Evolutionary conservation across 2,113 vertebrate species (phyloP), one percentile per base, ranked within the genome.

Genomic region (Aythya baeri): DNA sequence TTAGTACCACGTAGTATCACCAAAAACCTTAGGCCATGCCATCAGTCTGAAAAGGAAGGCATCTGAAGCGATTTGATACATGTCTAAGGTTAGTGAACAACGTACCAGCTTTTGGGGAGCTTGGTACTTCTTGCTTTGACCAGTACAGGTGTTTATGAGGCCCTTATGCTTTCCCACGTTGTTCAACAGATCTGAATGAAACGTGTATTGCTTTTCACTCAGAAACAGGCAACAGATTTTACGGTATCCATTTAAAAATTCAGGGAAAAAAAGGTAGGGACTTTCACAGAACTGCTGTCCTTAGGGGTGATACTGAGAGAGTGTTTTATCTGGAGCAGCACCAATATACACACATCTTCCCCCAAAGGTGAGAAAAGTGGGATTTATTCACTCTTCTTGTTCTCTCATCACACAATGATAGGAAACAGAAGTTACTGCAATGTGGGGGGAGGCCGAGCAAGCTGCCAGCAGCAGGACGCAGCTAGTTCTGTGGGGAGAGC

Each of bases 281-380:
- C 25, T 9, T 11, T 26, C 41, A 73, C 9, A 75, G 27, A 91
- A 23, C 3, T 1, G 1, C 25, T 11, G 16, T 9, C 59, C 6
- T 44, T 29, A 38, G 13, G 5, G 5, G 13, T 15, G 3, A 18
- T 18, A 44, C 14, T 11, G 18, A 11, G 18, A 31, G 25, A 81
- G 25, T 3, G 5, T 27, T 76, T 57, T 58, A n/a, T 10, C 12
- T 41, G 2, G 4, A 55, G 10, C 2, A 6, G 52, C 27, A 62
- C 17, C 1, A 5, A 21, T 5, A 22, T 0, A 38, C 3, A 1
- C 26, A 2, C 26, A 18, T 46, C 38, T 73, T 52, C 22, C 41
- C 22, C 6, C 14, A 29, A 66, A 71, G 57, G 41, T 29, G 43
- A 55, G 26, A 46, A 41, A 21, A 10, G 31, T 29, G 9, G 8